Percentiles rank a stretch among this genome's conserved stretches.
Conservation (phyloP, 2,113 vertebrate genomes). For the Butorides virescens region DNA sequence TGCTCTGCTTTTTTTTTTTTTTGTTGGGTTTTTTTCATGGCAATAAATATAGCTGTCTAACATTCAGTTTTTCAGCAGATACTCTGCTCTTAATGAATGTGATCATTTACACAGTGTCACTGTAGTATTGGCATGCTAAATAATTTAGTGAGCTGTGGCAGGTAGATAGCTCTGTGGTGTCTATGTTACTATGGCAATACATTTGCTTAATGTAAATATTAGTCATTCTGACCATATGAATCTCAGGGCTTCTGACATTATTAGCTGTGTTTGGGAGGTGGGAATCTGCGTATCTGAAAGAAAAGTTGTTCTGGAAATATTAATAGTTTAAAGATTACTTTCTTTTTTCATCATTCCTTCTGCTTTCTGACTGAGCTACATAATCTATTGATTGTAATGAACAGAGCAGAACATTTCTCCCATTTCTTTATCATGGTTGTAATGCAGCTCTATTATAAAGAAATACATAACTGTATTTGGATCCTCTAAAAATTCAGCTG, state of each 20-base stretch:
- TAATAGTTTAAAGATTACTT: slow-evolving; percentile 29
- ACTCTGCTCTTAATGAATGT: slow-evolving; percentile 64
- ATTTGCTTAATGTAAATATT: slow-evolving; percentile 74
- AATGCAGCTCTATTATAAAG: neutral
- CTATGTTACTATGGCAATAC: slow-evolving; percentile 76
- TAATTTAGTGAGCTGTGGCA: slow-evolving; percentile 74
- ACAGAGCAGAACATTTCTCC: slow-evolving; percentile 2
- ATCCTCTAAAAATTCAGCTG: neutral
- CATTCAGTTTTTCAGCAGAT: slow-evolving; percentile 44
- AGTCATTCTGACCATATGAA: slow-evolving; percentile 59
- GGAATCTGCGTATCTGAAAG: neutral
- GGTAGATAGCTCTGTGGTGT: slow-evolving; percentile 62
- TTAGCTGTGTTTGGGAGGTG: slow-evolving; percentile 35
- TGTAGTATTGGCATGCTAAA: slow-evolving; percentile 69
- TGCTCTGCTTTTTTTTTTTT: neutral
- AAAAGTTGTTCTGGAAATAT: slow-evolving; percentile 10
- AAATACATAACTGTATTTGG: neutral
- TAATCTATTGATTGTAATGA: slow-evolving; percentile 31
- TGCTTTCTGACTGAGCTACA: slow-evolving; percentile 6
- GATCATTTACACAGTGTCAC: slow-evolving; percentile 70
- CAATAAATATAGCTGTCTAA: slow-evolving; percentile 55
- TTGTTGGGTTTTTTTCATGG: neutral
- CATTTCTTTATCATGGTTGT: neutral
- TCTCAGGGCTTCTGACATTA: slow-evolving; percentile 55
- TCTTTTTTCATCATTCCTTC: slow-evolving; percentile 15